Evolutionary conservation across 1,140 invertebrate species (phyloP).

Genomic region (Achroia grisella): DNA sequence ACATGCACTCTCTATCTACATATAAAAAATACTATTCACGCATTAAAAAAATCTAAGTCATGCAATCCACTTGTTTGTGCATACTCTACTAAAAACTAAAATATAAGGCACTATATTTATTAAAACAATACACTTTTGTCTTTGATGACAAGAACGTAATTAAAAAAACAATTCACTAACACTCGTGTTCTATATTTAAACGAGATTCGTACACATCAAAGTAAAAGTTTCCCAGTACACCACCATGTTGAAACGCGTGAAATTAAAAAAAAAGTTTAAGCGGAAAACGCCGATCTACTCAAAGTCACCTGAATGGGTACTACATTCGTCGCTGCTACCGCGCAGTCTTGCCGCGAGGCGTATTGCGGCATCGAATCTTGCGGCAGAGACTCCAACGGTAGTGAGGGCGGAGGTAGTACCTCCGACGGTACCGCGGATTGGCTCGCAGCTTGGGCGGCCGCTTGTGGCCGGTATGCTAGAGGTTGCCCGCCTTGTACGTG

Average conservation of each 20-base stretch:
- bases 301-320: slow-evolving; percentile 29
- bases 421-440: slow-evolving; percentile 9
- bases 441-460: slow-evolving; percentile 13
- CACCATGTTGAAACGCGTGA: neutral
- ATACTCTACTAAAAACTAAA: too few relatives aligned
- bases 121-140: too few relatives aligned
- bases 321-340: slow-evolving; percentile 7
- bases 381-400: slow-evolving; percentile 8
- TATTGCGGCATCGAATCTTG: slow-evolving; percentile 23
- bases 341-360: slow-evolving; percentile 29
- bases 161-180: too few relatives aligned
- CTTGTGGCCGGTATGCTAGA: slow-evolving; percentile 33
- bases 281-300: neutral
- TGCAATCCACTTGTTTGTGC: too few relatives aligned
- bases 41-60: too few relatives aligned
- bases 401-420: slow-evolving; percentile 20
- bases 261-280: neutral
- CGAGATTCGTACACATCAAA: too few relatives aligned
- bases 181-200: too few relatives aligned
- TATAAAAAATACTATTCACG: too few relatives aligned
- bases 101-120: too few relatives aligned
- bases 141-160: too few relatives aligned
- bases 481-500: slow-evolving; percentile 28
- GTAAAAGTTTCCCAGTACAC: too few relatives aligned
- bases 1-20: too few relatives aligned